Evolutionary conservation across 2,888 invertebrate species (phyloP).

Genomic region (Hirtodrosophila confusa): DNA sequence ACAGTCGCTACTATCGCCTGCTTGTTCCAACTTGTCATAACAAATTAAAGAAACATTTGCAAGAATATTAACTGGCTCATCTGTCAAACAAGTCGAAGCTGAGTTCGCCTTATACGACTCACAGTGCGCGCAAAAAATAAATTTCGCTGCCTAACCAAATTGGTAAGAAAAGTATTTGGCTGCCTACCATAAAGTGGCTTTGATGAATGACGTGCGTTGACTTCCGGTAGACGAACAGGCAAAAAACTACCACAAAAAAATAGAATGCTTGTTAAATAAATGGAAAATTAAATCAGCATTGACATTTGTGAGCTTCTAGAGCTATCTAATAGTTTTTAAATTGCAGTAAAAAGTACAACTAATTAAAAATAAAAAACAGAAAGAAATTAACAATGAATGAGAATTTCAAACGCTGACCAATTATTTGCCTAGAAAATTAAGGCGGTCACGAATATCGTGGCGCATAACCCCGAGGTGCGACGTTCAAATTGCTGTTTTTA

Average conservation of each 20-base stretch:
- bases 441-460: constrained; percentile 38
- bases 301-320: neutral
- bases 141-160: constrained; percentile 70
- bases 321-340: too few relatives aligned
- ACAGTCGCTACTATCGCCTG: too few relatives aligned
- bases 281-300: constrained; percentile 16
- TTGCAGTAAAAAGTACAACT: too few relatives aligned
- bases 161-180: constrained; percentile 62
- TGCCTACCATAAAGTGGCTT: constrained; percentile 45
- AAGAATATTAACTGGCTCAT: constrained; percentile 34
- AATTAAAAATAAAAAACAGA: neutral
- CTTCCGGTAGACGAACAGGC: constrained; percentile 45
- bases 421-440: constrained; percentile 7
- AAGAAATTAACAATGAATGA: neutral
- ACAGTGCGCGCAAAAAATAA: constrained; percentile 46
- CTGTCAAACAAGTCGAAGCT: constrained; percentile 46
- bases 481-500: constrained; percentile 10
- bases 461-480: constrained; percentile 37
- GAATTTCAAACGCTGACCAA: neutral
- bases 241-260: neutral
- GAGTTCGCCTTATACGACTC: constrained; percentile 34
- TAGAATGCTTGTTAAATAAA: constrained; percentile 1
- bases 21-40: constrained; percentile 21
- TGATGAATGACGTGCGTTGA: constrained; percentile 54
- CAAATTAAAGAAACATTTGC: constrained; percentile 58